These are phyloP conservation scores for Daphoenositta chrysoptera DNA, from an alignment of 2,113 vertebrate species.

Conservation along the genomic window DNA sequence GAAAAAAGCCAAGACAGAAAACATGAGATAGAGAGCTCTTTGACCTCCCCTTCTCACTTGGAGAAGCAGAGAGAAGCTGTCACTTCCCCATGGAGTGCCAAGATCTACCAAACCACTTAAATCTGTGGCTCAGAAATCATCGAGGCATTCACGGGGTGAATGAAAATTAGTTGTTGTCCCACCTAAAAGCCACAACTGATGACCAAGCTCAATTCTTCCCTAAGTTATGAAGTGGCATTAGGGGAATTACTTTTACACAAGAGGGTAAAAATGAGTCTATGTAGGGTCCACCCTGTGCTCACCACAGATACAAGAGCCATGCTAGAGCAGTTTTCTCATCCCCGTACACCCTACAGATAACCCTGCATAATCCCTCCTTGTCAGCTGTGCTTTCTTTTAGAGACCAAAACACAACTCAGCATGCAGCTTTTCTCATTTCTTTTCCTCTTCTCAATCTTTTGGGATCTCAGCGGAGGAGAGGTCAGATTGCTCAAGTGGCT, in stretches of 20 bases:
- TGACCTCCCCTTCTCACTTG: background rate
- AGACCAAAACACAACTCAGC: background rate
- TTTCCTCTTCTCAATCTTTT: background rate
- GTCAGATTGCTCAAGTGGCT: background rate
- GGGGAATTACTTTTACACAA: fast-evolving
- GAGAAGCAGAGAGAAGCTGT: background rate
- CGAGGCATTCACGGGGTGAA: background rate
- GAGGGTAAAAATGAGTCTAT: background rate
- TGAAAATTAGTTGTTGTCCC: background rate
- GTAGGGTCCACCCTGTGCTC: background rate
- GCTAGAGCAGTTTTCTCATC: background rate
- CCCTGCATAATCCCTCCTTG: background rate
- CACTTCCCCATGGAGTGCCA: fast-evolving
- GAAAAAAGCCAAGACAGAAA: background rate
- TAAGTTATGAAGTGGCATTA: background rate
- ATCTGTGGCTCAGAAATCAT: background rate
- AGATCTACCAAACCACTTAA: background rate
- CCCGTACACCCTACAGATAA: background rate
- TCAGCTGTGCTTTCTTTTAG: background rate
- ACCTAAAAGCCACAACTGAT: background rate
- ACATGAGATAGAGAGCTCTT: fast-evolving
- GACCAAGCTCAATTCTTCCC: background rate
- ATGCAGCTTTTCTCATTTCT: background rate
- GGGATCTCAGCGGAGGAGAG: background rate
- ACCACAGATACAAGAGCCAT: background rate